These are phyloP conservation scores for Arnoldichthys spilopterus DNA, from an alignment of 2,797 vertebrate genomes.

Conservation along the genomic window DNA sequence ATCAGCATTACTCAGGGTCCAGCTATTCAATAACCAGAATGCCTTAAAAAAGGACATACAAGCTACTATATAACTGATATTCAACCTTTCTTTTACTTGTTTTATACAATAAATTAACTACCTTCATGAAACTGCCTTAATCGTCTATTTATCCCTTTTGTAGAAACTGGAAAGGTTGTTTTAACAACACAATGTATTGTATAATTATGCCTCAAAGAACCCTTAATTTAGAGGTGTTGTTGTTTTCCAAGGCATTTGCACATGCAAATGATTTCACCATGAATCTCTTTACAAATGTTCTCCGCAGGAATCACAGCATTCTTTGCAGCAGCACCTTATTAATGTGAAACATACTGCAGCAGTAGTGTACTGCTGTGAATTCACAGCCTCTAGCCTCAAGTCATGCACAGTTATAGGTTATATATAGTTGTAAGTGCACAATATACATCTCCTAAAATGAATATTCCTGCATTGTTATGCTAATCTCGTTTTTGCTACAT, in stretches of 20 bases:
- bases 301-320: not conserved
- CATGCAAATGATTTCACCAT: conserved; percentile 21
- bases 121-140: not conserved
- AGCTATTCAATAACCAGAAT: conserved; percentile 38
- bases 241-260: conserved; percentile 14
- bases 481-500: not conserved
- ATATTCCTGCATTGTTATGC: not conserved
- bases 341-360: conserved; percentile 7
- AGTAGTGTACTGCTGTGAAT: not conserved
- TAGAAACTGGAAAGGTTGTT: conserved; percentile 2
- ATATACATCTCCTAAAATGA: not conserved
- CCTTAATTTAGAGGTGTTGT: conserved; percentile 9
- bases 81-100: not conserved
- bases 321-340: conserved; percentile 2
- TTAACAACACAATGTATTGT: not conserved
- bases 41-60: conserved; percentile 10
- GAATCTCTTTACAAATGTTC: conserved; percentile 8
- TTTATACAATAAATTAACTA: not conserved
- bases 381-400: conserved; percentile 7
- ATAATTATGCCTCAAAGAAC: not conserved
- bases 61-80: not conserved
- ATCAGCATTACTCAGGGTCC: conserved; percentile 54
- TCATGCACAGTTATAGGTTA: not conserved
- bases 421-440: not conserved
- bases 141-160: conserved; percentile 16